A percentile compares a stretch with the other conserved stretches of the same genome.
phyloP scores from a whole-genome alignment of 2,113 vertebrate species.

The Lycocorax pyrrhopterus region DNA sequence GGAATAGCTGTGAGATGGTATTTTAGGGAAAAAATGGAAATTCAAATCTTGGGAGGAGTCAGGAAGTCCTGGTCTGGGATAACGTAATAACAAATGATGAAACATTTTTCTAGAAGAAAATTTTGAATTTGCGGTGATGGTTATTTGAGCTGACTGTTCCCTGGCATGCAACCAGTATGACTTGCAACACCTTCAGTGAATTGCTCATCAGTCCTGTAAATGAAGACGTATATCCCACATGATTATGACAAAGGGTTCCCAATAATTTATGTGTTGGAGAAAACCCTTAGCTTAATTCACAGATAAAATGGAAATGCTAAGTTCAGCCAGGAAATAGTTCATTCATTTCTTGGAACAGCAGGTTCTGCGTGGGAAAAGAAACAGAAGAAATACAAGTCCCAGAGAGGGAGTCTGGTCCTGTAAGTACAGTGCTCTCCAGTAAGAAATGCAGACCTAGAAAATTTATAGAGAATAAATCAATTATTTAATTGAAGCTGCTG shows the following conservation, averaged over 20 bases:
- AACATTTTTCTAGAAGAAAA: neutral
- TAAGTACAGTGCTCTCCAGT: neutral
- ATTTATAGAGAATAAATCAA: neutral
- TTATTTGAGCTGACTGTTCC: neutral
- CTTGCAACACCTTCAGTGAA: neutral
- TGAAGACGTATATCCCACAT: neutral
- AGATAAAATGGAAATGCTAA: neutral
- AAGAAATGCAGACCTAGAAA: neutral
- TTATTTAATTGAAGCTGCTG: neutral
- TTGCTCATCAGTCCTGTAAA: neutral
- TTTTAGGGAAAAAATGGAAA: neutral
- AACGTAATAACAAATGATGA: accelerated
- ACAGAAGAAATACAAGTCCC: neutral
- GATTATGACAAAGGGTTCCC: neutral
- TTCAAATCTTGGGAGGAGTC: neutral
- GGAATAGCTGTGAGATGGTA: neutral
- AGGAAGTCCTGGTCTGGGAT: neutral
- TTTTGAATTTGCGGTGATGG: neutral
- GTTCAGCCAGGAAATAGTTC: neutral
- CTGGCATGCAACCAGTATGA: neutral
- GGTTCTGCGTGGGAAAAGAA: neutral
- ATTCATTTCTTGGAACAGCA: neutral
- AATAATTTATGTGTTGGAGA: neutral
- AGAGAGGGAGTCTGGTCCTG: neutral
- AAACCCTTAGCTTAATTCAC: neutral